These are phyloP conservation scores for Stenoptilia bipunctidactyla DNA, from an alignment of 2,888 invertebrate genomes.

Conservation along the genomic window DNA sequence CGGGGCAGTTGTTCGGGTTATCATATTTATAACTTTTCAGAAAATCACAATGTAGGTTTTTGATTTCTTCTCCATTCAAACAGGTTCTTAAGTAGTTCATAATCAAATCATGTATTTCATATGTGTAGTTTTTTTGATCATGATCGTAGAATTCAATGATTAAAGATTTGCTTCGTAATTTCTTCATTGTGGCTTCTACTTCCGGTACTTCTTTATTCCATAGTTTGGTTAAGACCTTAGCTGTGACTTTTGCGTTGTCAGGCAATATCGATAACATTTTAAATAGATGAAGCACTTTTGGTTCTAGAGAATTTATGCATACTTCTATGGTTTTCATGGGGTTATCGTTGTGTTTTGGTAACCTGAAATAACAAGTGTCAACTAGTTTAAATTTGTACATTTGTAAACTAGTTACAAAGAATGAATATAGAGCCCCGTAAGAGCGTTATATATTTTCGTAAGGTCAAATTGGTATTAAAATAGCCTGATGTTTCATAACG, in stretches of 20 bases:
- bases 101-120: slow-evolving; percentile 79
- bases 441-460: no score
- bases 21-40: slow-evolving; percentile 69
- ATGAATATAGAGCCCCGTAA: no score
- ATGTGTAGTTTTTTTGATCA: slow-evolving; percentile 72
- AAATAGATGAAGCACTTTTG: slow-evolving; percentile 61
- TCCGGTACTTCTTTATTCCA: slow-evolving; percentile 46
- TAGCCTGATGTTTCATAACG: no score
- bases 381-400: no score
- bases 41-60: slow-evolving; percentile 68
- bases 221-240: slow-evolving; percentile 59
- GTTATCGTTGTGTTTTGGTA: slow-evolving; percentile 35
- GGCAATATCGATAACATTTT: slow-evolving; percentile 75
- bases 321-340: slow-evolving; percentile 69
- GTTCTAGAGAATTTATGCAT: slow-evolving; percentile 71
- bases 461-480: no score
- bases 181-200: slow-evolving; percentile 74
- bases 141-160: slow-evolving; percentile 74
- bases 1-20: slow-evolving; percentile 55
- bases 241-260: slow-evolving; percentile 77
- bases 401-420: no score
- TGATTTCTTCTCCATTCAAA: slow-evolving; percentile 42
- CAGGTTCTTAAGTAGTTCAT: slow-evolving; percentile 72
- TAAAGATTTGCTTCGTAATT: slow-evolving; percentile 76
- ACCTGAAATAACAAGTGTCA: slow-evolving; percentile 27